A percentile compares a stretch with the other conserved stretches of the same genome.
These are phyloP conservation scores for Montipora efflorescens DNA, from an alignment of 64 coral and sea anemone genomes.

Conservation along the genomic window DNA sequence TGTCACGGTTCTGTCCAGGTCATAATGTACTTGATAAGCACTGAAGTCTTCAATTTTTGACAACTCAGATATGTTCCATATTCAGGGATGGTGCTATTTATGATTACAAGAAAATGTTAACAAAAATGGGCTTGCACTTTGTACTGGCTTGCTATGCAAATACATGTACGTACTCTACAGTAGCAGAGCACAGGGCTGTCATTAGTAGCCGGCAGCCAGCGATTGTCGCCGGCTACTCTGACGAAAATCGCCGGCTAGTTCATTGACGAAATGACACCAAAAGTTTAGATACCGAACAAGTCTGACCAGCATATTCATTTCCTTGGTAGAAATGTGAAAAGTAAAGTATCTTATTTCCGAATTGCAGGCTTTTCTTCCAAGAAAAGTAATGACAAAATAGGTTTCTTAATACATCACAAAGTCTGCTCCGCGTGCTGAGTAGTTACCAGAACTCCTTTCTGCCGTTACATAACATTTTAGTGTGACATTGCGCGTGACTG, in stretches of 20 bases:
- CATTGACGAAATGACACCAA: constrained; percentile 13
- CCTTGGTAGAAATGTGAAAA: constrained; percentile 23
- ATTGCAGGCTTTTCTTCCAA: constrained; percentile 25
- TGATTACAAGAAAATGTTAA: too few relatives aligned
- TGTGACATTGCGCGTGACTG: constrained; percentile 11
- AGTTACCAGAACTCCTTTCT: constrained; percentile 26
- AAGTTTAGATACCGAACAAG: constrained; percentile 28
- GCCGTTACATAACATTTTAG: constrained; percentile 18
- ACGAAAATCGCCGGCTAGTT: constrained; percentile 23
- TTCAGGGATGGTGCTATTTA: too few relatives aligned
- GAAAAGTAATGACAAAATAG: constrained; percentile 19
- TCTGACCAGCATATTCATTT: constrained; percentile 28
- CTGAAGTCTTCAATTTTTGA: too few relatives aligned
- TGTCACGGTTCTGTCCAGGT: too few relatives aligned
- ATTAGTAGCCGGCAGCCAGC: constrained; percentile 39
- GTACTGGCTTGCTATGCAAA: too few relatives aligned
- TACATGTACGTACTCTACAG: too few relatives aligned
- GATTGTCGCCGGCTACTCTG: constrained; percentile 18
- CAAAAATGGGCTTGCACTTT: too few relatives aligned
- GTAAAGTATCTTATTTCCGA: constrained; percentile 24
- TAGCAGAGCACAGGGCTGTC: neutral
- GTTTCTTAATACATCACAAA: constrained; percentile 1
- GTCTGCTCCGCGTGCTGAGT: neutral
- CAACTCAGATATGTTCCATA: too few relatives aligned
- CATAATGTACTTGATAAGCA: too few relatives aligned